A percentile compares a stretch with the other conserved stretches of the same genome.
Conservation (phyloP, 2,888 invertebrate species). For the Oxyscelio sp. region DNA sequence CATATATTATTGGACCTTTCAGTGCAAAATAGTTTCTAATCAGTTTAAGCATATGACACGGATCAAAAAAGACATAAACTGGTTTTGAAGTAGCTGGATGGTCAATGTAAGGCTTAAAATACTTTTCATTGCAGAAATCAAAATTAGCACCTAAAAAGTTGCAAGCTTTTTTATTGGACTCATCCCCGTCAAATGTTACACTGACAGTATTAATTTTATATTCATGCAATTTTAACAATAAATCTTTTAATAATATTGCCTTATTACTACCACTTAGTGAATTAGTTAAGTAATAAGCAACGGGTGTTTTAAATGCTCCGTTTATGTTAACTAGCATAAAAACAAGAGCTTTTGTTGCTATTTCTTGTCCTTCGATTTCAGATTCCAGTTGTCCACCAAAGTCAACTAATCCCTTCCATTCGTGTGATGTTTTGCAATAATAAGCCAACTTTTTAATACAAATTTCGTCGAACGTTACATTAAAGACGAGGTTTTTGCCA, state of each 20-base stretch:
- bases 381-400: conserved; percentile 8
- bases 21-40: conserved; percentile 54
- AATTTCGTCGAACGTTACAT: conserved; percentile 58
- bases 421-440: conserved; percentile 11
- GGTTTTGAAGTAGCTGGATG: conserved; percentile 29
- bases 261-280: conserved; percentile 47
- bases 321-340: conserved; percentile 66
- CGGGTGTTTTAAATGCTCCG: conserved; percentile 52
- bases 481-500: conserved; percentile 30
- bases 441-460: conserved; percentile 23
- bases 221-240: conserved; percentile 35
- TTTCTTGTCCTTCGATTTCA: not conserved
- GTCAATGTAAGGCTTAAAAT: conserved; percentile 35
- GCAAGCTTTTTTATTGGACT: conserved; percentile 22
- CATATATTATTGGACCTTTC: conserved; percentile 62
- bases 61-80: conserved; percentile 42
- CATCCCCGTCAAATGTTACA: conserved; percentile 59
- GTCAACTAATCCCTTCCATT: conserved; percentile 38
- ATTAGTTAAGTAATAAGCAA: conserved; percentile 53
- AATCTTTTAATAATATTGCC: conserved; percentile 43
- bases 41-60: conserved; percentile 55
- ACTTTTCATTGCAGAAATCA: not conserved
- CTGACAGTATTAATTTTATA: conserved; percentile 46
- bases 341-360: conserved; percentile 49
- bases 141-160: conserved; percentile 47